Conservation (phyloP, 2,113 vertebrate species). For the Sorex araneus region DNA sequence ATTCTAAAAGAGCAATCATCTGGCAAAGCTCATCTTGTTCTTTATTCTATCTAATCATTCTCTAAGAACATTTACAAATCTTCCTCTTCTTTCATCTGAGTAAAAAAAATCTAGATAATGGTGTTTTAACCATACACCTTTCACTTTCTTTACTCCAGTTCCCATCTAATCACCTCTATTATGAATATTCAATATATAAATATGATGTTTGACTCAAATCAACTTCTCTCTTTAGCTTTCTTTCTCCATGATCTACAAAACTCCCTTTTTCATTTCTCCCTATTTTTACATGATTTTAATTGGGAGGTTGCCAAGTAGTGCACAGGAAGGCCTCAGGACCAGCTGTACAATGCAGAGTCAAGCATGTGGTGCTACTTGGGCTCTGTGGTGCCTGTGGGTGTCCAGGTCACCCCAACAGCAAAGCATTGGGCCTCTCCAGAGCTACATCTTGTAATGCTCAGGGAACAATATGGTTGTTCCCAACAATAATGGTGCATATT, state of each 20-base stretch:
- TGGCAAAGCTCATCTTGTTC: slow-evolving; percentile 1
- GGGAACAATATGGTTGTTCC: neutral
- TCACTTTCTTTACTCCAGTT: neutral
- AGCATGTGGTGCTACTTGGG: no score
- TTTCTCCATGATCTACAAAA: no score
- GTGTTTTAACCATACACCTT: neutral
- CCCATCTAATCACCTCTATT: neutral
- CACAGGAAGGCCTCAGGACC: no score
- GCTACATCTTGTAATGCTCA: no score
- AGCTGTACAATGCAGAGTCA: no score
- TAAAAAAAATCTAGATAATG: neutral
- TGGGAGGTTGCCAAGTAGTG: no score
- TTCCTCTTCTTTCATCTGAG: slow-evolving; percentile 21
- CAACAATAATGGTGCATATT: no score
- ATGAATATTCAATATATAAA: neutral
- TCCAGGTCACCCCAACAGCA: no score
- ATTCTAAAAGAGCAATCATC: slow-evolving; percentile 8
- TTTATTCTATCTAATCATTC: neutral
- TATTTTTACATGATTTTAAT: no score
- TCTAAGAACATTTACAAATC: slow-evolving; percentile 8
- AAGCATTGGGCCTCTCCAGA: no score
- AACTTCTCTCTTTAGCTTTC: neutral
- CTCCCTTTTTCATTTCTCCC: no score
- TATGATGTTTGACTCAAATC: neutral
- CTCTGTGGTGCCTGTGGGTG: neutral